Evolutionary conservation across 2,888 invertebrate species (phyloP).

Genomic region (Hydrotaea diabolus): DNA sequence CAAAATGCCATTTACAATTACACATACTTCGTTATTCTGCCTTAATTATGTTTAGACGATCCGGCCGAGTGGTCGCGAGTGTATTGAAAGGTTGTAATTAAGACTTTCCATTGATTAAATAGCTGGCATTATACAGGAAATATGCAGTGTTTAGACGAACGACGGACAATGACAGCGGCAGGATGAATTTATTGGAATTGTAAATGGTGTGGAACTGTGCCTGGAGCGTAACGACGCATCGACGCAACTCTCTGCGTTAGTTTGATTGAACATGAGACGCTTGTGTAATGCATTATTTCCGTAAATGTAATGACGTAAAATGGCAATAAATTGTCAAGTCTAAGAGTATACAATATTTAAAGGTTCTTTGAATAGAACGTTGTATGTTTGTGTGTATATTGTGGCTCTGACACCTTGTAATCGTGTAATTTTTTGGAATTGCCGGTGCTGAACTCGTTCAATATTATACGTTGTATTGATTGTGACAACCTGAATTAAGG

Average conservation of each 20-base stretch:
- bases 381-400: no score
- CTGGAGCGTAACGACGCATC: background rate
- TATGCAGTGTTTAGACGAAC: slow-evolving; percentile 14
- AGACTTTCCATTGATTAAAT: slow-evolving; percentile 33
- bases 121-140: slow-evolving; percentile 1
- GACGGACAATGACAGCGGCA: background rate
- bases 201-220: background rate
- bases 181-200: slow-evolving; percentile 12
- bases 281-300: background rate
- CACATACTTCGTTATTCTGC: slow-evolving; percentile 48
- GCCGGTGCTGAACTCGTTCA: no score
- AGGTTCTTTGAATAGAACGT: no score
- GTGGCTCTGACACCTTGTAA: no score
- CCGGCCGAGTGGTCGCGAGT: background rate
- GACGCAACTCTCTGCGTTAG: background rate
- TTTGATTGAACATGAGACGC: background rate
- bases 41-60: slow-evolving; percentile 44
- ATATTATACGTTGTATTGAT: no score
- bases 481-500: no score
- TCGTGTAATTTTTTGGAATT: no score
- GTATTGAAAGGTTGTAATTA: slow-evolving; percentile 54
- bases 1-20: slow-evolving; percentile 66
- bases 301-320: background rate
- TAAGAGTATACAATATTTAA: no score
- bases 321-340: background rate